Evolutionary conservation across 2,797 vertebrate species (phyloP).

Genomic region (Myioborus melanocephalus): DNA sequence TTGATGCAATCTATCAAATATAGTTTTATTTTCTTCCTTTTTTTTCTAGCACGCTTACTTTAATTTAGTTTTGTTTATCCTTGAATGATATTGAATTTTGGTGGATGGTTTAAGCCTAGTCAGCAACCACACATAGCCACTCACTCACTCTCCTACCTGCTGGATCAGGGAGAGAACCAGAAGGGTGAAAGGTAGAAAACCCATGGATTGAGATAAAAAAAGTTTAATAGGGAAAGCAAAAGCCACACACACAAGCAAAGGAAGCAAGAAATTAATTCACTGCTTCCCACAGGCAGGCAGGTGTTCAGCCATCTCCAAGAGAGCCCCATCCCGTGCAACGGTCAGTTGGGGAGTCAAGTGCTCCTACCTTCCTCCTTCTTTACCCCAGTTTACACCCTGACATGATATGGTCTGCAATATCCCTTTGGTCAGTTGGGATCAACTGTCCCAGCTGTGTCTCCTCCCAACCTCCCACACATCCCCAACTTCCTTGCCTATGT

Average conservation of each 20-base stretch:
- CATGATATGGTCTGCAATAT: background rate
- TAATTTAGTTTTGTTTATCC: background rate
- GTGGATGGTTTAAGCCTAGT: background rate
- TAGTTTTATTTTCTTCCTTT: background rate
- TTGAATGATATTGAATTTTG: background rate
- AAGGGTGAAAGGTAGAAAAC: background rate
- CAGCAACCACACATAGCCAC: background rate
- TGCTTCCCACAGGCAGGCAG: background rate
- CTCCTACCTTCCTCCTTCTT: background rate
- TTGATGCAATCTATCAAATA: background rate
- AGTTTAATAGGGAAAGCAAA: background rate
- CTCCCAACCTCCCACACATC: rapidly evolving
- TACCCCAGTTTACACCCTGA: rapidly evolving
- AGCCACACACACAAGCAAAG: background rate
- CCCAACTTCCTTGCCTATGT: rapidly evolving
- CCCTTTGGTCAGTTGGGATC: background rate
- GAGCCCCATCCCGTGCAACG: rapidly evolving
- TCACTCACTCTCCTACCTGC: background rate
- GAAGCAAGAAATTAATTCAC: background rate
- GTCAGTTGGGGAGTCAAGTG: background rate
- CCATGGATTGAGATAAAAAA: background rate
- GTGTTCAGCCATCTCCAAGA: background rate
- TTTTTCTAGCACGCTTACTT: background rate
- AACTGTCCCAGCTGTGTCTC: background rate
- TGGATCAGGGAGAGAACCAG: background rate